Base-by-base conservation (phyloP, 53 echinoderm and acorn worm species). In the Hippasteria phrygiana region DNA sequence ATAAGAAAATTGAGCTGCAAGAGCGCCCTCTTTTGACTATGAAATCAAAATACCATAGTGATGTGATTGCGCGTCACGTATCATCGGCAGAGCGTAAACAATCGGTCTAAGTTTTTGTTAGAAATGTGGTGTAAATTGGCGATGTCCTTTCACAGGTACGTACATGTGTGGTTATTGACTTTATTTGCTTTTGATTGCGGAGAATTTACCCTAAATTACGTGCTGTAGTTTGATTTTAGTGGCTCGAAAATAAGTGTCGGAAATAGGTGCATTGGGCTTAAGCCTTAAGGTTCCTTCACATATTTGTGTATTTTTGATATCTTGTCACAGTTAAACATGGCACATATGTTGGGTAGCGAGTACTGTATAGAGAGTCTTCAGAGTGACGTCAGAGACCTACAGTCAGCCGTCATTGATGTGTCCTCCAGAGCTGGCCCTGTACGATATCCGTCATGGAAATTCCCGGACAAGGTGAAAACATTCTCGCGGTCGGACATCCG, bases 361-460 rank as follows among this genome's bases (percentile, higher is more conserved):
- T 97, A 89, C 83, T 97, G 98, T 73, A 34, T 97, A 12, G 98
- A 97, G 83, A 95, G 95, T 45, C 87, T 97, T 0, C 51, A 87
- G 37, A 92, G 91, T 87, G 98, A 97, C 90, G 95, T 95, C 0
- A 31, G 45, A 45, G 98, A 97, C 42, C 90, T 97, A 4, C 98
- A 97, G 78, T 94, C 89, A 20, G 94, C 97, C 26, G 94, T 97
- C 43, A 46, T 73, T 55, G 98, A 97, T 62, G 88, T 94, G 13
- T 88, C 91, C 71, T 97, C 98, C 29, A 93, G 98, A 73, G 98
- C 94, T 20, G 98, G 98, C 1, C 98, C 98, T 43, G 94, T 97
- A 46, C 87, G 95, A 22, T 97, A 95, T 55, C 98, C 98, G 33
- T 97, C 98, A 2, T 97, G 98, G 98, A 97, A 97, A 55, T 97